Evolutionary conservation across 2,888 invertebrate species (phyloP), one percentile per base, ranked within the genome.

Genomic region (Leucoma salicis): DNA sequence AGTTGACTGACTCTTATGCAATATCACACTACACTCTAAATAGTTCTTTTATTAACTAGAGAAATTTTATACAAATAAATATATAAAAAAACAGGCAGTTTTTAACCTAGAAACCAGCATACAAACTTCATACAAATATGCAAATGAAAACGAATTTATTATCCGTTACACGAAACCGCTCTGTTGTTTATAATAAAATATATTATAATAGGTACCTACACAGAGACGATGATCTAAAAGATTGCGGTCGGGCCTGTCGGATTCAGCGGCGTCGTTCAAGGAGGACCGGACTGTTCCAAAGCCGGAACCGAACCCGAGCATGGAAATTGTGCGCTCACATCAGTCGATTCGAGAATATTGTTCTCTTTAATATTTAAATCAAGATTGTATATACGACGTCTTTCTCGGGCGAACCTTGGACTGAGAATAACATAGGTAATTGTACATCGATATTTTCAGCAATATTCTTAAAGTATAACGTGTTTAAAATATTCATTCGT

Each of bases 251-350:
- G 56, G 70, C 62, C 70, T 67, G 71, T 74, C 74, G 68, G 70
- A 70, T 69, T 71, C 73, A 70, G 69, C 66, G 65, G 54, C 69
- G 69, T 55, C 66, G 68, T 74, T 86, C 87, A 87, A 87, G 87
- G 87, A 81, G 82, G 86, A 87, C 87, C 77, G 76, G 87, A 55
- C 78, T 76, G 79, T 86, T 85, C 73, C 74, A 74, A 70, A 84
- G 82, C 87, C 87, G 87, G 86, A 87, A 87, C 83, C 70, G 65
- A 69, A 62, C 64, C 65, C 39, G 66, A 68, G 67, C 70, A 66
- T 76, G 78, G 74, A 75, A 72, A 72, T 66, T 68, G 65, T 74
- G 64, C 69, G 73, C 69, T 64, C 67, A 62, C 64, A 53, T 56
- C 60, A 49, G 55, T 51, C 59, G 51, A 57, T 60, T 58, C 57